phyloP scores from a whole-genome alignment of 2,797 vertebrate species.

The Craterocephalus amniculus region DNA sequence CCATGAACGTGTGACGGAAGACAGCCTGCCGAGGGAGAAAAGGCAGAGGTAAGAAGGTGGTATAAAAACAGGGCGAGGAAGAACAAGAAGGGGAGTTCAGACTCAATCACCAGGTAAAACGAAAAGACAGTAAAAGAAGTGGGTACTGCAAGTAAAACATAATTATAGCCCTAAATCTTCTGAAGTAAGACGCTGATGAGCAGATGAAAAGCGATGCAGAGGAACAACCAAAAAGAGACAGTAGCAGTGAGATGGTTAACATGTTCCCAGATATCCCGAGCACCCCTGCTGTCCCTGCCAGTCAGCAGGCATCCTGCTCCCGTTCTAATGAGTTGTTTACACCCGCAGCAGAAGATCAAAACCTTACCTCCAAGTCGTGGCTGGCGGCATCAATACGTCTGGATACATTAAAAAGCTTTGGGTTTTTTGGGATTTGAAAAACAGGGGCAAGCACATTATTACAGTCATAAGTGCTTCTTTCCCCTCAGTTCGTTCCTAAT shows the following conservation, averaged over 20 bases:
- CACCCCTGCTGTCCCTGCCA: constrained; percentile 74
- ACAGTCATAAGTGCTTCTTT: constrained; percentile 39
- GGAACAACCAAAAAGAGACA: constrained; percentile 34
- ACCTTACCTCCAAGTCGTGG: constrained; percentile 68
- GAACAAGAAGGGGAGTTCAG: constrained; percentile 42
- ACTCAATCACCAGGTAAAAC: constrained; percentile 60
- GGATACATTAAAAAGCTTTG: constrained; percentile 53
- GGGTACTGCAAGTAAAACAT: constrained; percentile 45
- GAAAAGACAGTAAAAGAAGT: constrained; percentile 6
- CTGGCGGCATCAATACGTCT: constrained; percentile 60
- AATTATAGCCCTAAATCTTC: constrained; percentile 53
- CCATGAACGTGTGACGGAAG: constrained; percentile 54
- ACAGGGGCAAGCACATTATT: constrained; percentile 51
- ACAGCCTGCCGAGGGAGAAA: constrained; percentile 37
- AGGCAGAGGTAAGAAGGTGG: constrained; percentile 54
- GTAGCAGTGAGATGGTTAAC: constrained; percentile 51
- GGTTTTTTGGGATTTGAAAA: constrained; percentile 53
- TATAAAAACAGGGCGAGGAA: constrained; percentile 42
- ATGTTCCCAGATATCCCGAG: constrained; percentile 59
- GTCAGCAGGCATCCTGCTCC: constrained; percentile 67
- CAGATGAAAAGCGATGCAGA: constrained; percentile 57
- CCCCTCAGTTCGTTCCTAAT: constrained; percentile 54
- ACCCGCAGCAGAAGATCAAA: constrained; percentile 70
- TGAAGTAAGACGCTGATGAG: constrained; percentile 59
- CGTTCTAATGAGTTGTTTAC: constrained; percentile 82